Percentiles rank a stretch among this genome's conserved stretches.
These are phyloP conservation scores for Actinia equina DNA, from an alignment of 64 coral and sea anemone species.

Conservation along the genomic window DNA sequence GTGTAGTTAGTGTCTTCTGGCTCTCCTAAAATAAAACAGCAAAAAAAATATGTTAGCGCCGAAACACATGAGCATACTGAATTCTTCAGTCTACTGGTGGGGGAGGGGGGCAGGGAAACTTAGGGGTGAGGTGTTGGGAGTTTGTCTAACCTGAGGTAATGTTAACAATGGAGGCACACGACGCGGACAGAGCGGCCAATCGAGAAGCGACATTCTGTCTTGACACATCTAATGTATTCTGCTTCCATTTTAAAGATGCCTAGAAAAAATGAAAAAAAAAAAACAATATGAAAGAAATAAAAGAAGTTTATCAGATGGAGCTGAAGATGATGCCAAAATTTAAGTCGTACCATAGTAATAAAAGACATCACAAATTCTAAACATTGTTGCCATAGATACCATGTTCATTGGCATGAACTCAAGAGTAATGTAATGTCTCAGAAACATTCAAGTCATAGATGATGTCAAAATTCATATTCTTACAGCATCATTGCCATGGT, in stretches of 20 bases:
- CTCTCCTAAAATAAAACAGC: slow-evolving; percentile 63
- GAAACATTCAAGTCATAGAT: too few species aligned
- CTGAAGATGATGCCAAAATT: too few species aligned
- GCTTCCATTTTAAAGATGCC: slow-evolving; percentile 97
- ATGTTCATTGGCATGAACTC: too few species aligned
- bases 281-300: too few species aligned
- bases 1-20: slow-evolving; percentile 96
- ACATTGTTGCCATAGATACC: too few species aligned
- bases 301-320: too few species aligned
- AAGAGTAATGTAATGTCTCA: too few species aligned
- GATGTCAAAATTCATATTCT: neutral
- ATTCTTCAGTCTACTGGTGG: too few species aligned
- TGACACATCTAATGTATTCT: slow-evolving; percentile 92
- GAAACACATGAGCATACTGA: neutral
- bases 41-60: neutral
- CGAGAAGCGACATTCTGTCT: slow-evolving; percentile 94
- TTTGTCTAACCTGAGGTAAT: slow-evolving; percentile 80
- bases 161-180: slow-evolving; percentile 98
- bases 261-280: slow-evolving; percentile 28
- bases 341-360: neutral
- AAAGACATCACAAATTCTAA: neutral
- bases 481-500: neutral
- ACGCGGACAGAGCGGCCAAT: slow-evolving; percentile 93
- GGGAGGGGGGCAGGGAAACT: too few species aligned
- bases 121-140: neutral